These are phyloP conservation scores for Eucera pruinosa DNA, from an alignment of 2,888 invertebrate species.

Conservation along the genomic window DNA sequence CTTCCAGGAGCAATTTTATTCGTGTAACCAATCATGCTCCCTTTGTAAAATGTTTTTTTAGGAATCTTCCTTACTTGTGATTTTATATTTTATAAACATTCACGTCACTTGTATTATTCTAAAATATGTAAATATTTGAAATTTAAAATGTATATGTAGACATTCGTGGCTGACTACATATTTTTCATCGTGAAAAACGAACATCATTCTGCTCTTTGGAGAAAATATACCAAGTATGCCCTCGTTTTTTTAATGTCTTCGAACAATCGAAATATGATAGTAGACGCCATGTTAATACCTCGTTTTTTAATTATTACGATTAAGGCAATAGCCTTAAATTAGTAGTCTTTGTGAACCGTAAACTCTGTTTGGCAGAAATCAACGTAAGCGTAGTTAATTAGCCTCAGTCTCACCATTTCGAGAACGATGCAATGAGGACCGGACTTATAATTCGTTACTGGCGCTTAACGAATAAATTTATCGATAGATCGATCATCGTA, in stretches of 20 bases:
- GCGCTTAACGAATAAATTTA: neutral
- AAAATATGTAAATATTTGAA: too few relatives aligned
- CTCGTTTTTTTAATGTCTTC: neutral
- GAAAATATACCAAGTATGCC: conserved; percentile 39
- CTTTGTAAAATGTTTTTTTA: too few relatives aligned
- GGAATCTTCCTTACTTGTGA: too few relatives aligned
- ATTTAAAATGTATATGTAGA: too few relatives aligned
- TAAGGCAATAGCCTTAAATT: conserved; percentile 46
- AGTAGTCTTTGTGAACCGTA: conserved; percentile 39
- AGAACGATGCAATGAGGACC: conserved; percentile 35
- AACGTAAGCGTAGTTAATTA: conserved; percentile 68
- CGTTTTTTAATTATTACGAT: conserved; percentile 22
- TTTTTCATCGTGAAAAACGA: neutral
- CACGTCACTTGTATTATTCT: too few relatives aligned
- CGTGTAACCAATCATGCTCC: too few relatives aligned
- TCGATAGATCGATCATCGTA: neutral
- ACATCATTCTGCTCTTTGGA: neutral
- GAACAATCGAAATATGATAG: conserved; percentile 4
- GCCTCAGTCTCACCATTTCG: conserved; percentile 56
- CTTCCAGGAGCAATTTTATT: too few relatives aligned
- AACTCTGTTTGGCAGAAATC: conserved; percentile 57
- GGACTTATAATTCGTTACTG: conserved; percentile 29
- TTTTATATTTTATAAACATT: too few relatives aligned
- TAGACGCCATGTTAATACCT: conserved; percentile 8
- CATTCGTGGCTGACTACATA: too few relatives aligned